phyloP scores from a whole-genome alignment of 53 echinoderm and acorn worm genomes.

The Mesocentrotus franciscanus region DNA sequence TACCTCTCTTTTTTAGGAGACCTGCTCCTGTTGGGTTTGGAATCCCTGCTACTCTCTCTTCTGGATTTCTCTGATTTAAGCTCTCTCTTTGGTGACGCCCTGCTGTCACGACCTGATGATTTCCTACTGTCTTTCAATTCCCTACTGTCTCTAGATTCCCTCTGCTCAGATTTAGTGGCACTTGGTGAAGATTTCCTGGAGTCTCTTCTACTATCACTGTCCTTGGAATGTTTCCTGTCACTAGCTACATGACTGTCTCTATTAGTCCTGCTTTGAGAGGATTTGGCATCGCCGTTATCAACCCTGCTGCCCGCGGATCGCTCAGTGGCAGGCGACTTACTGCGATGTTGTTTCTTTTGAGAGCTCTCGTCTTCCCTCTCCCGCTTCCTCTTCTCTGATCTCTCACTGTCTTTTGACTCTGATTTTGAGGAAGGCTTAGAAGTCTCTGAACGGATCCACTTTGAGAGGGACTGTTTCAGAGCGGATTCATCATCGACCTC shows the following conservation, averaged over 20 bases:
- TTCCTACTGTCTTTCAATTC: slow-evolving; percentile 23
- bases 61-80: slow-evolving; percentile 46
- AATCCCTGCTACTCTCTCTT: slow-evolving; percentile 68
- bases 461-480: slow-evolving; percentile 29
- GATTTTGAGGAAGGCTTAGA: slow-evolving; percentile 54
- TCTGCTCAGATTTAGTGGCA: slow-evolving; percentile 62
- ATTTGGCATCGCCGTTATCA: slow-evolving; percentile 38
- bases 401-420: slow-evolving; percentile 64
- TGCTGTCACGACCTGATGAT: slow-evolving; percentile 60
- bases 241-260: slow-evolving; percentile 36
- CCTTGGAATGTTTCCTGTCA: slow-evolving; percentile 63
- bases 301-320: slow-evolving; percentile 63
- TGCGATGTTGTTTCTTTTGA: slow-evolving; percentile 53
- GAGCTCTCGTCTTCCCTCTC: slow-evolving; percentile 48
- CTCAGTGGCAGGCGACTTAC: slow-evolving; percentile 64
- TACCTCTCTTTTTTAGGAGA: slow-evolving; percentile 68
- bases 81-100: slow-evolving; percentile 58
- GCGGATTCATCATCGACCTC: slow-evolving; percentile 65
- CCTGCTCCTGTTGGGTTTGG: slow-evolving; percentile 69
- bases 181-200: slow-evolving; percentile 60
- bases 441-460: slow-evolving; percentile 29
- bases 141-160: slow-evolving; percentile 12
- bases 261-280: slow-evolving; percentile 53
- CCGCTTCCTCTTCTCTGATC: slow-evolving; percentile 60
- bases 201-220: slow-evolving; percentile 43